Percentiles rank a stretch among this genome's conserved stretches.
These are phyloP conservation scores for Laterallus jamaicensis DNA, from an alignment of 2,113 vertebrate species.

Conservation along the genomic window DNA sequence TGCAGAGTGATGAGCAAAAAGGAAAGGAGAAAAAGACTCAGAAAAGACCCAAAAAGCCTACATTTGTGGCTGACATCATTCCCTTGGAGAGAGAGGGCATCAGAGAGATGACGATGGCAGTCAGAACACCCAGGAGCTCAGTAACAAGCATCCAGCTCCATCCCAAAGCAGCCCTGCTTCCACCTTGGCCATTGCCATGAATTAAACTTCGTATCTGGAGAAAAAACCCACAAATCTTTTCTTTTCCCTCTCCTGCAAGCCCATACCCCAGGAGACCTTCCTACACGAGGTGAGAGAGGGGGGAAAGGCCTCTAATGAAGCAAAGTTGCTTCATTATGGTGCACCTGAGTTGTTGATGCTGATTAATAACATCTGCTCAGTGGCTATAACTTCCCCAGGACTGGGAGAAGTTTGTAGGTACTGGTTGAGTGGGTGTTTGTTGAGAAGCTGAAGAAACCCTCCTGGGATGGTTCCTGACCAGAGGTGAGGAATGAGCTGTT, in stretches of 20 bases:
- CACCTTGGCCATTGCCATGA: not conserved
- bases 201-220: not conserved
- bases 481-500: not conserved
- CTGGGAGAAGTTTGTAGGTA: not conserved
- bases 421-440: not conserved
- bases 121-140: not conserved
- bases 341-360: not conserved
- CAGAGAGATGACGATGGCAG: not conserved
- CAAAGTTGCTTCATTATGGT: not conserved
- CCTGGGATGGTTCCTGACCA: not conserved
- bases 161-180: not conserved
- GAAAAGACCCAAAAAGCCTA: not conserved
- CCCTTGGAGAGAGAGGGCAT: not conserved
- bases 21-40: not conserved
- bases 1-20: not conserved
- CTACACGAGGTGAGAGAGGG: not conserved
- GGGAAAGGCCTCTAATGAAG: not conserved
- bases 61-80: not conserved
- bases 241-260: not conserved
- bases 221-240: not conserved
- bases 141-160: not conserved
- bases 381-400: accelerated
- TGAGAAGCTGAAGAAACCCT: not conserved
- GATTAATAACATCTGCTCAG: not conserved
- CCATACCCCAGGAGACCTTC: not conserved